Conservation (phyloP, 2,888 invertebrate genomes). For the Stenichneumon culpator region DNA sequence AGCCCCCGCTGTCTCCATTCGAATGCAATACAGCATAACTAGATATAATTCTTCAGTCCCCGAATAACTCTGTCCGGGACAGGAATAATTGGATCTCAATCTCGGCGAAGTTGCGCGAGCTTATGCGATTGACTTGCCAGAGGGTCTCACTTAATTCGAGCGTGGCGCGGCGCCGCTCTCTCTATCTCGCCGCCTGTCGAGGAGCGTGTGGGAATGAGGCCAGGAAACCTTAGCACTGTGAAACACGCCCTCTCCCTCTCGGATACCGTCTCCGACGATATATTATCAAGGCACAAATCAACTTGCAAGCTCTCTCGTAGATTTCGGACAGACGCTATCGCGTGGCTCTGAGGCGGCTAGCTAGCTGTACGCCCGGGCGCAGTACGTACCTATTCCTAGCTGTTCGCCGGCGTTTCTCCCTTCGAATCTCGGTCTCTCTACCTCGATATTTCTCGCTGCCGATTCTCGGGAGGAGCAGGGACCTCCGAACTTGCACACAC, state of each 20-base stretch:
- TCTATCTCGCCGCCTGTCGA: background rate
- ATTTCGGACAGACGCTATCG: slow-evolving; percentile 59
- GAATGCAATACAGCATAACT: slow-evolving; percentile 12
- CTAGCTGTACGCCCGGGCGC: slow-evolving; percentile 5
- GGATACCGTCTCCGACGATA: slow-evolving; percentile 55
- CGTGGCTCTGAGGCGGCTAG: slow-evolving; percentile 23
- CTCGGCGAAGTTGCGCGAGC: slow-evolving; percentile 32
- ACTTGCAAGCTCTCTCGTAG: slow-evolving; percentile 58
- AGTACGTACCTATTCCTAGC: slow-evolving; percentile 4
- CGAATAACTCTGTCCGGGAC: slow-evolving; percentile 9
- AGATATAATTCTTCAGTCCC: background rate
- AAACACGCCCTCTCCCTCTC: slow-evolving; percentile 42
- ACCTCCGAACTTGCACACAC: slow-evolving; percentile 12
- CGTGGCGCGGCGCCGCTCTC: slow-evolving; percentile 25
- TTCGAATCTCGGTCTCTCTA: slow-evolving; percentile 32
- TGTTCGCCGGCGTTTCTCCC: slow-evolving; percentile 15
- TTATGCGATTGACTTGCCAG: slow-evolving; percentile 63
- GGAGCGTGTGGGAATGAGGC: background rate
- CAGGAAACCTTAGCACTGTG: slow-evolving; percentile 34
- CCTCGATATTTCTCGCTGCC: slow-evolving; percentile 4
- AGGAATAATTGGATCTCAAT: slow-evolving; percentile 21
- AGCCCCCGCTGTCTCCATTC: background rate
- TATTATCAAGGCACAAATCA: slow-evolving; percentile 65
- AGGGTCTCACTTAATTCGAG: slow-evolving; percentile 63
- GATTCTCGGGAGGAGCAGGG: slow-evolving; percentile 5